Base-by-base conservation (phyloP, 37 sponge, comb jelly and placozoan genomes). In the Ianthella basta region DNA sequence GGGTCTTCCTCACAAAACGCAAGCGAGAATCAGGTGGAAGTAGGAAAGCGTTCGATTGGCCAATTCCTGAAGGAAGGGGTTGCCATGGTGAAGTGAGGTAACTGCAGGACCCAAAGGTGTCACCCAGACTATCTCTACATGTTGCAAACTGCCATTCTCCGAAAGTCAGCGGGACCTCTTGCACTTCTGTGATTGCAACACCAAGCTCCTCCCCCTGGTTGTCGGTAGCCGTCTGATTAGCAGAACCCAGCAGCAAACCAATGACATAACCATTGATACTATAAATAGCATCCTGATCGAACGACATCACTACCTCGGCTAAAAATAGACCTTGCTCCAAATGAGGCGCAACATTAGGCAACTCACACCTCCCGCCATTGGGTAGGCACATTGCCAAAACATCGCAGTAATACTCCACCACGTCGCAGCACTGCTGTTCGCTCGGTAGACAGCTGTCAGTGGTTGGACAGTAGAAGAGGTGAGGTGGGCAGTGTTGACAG, bases 131-230 rank as follows among this genome's bases (percentile, higher is more conserved):
- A 72, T 89, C 81, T 20, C 15, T 4, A 75, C 88, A 88, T 10
- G 81, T 37, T 0, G 82, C 55, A 84, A 83, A 91, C 87, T 94
- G 95, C 95, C 95, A 94, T 36, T 89, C 89, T n/a, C 95, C 95
- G 0, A 59, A 32, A 14, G 32, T 19, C 4, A 53, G 19, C 13
- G 78, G 15, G 20, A 89, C 60, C 20, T 56, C 34, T 6, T 74
- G 81, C 16, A 65, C 81, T 18, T 40, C 85, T 20, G 85, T 79
- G 20, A 94, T 84, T 23, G 89, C 92, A 38, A 94, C 32, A 24
- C 92, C 89, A 0, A 94, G 15, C 53, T 91, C 90, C 53, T 94
- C 92, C 67, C 82, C 87, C 69, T 94, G 87, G 18, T 81, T 59
- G 44, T 94, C 95, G 0, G 84, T 72, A 56, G 86, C 94, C 15